phyloP scores from a whole-genome alignment of 2,797 vertebrate species.

The Channallabes apus region DNA sequence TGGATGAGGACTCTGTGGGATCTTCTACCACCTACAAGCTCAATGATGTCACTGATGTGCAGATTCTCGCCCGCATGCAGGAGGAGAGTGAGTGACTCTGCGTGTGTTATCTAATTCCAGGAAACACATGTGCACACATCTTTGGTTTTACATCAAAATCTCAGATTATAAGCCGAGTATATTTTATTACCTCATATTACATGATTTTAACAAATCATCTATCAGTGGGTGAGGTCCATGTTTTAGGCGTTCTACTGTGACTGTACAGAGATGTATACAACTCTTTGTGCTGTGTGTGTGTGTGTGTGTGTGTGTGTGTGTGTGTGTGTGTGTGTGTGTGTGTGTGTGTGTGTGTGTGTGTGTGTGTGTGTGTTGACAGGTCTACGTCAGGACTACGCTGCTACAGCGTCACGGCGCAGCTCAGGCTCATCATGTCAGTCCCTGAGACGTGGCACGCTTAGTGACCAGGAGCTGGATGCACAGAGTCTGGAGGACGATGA shows the following conservation, averaged over 20 bases:
- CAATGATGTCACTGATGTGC: constrained; percentile 97
- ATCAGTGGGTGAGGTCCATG: too few relatives aligned
- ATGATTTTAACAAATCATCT: too few relatives aligned
- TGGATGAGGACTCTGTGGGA: constrained; percentile 98
- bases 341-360: not conserved
- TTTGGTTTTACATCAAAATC: too few relatives aligned
- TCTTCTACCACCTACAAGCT: constrained; percentile 95
- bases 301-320: too few relatives aligned
- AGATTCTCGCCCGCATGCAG: constrained; percentile 98
- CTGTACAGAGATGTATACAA: not conserved
- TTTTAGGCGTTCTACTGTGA: not conserved
- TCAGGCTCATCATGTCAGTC: constrained; percentile 98
- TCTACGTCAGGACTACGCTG: constrained; percentile 95
- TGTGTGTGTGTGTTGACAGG: constrained; percentile 68
- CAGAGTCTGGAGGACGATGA: constrained; percentile 98
- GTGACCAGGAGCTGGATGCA: constrained; percentile 95
- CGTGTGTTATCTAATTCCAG: not conserved
- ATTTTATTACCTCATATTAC: too few relatives aligned
- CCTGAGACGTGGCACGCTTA: constrained; percentile 88
- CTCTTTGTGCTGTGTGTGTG: too few relatives aligned
- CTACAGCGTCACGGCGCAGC: constrained; percentile 91
- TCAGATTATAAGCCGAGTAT: too few relatives aligned
- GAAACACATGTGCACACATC: too few relatives aligned
- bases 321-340: too few relatives aligned
- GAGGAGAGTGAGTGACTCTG: constrained; percentile 91